phyloP scores from a whole-genome alignment of 2,113 vertebrate genomes.

The Petrocephalus microphthalmus region DNA sequence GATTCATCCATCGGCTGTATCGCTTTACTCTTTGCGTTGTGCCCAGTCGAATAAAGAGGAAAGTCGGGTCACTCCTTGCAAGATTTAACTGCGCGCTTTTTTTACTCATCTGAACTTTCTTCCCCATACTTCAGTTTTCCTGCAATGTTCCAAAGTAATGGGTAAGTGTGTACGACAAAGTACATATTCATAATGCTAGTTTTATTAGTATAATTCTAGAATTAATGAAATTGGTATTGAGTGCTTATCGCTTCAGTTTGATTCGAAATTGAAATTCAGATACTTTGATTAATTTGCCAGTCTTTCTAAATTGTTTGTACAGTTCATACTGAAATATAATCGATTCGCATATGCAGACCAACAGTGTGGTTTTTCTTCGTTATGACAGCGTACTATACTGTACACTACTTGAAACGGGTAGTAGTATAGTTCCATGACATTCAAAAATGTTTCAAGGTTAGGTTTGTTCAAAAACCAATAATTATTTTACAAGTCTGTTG shows the following conservation, averaged over 20 bases:
- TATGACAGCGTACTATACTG: conserved; percentile 24
- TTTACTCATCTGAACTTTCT: neutral
- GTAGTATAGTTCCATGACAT: conserved; percentile 29
- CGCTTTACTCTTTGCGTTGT: conserved; percentile 9
- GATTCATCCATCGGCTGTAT: neutral
- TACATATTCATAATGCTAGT: neutral
- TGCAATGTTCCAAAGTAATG: conserved; percentile 7
- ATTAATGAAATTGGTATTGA: conserved; percentile 9
- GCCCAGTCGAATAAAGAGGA: neutral
- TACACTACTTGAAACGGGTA: conserved; percentile 13
- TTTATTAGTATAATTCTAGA: neutral
- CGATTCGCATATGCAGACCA: neutral
- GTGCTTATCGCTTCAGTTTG: conserved; percentile 17
- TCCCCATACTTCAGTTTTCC: neutral
- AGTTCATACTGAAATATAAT: conserved; percentile 4
- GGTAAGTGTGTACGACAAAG: neutral
- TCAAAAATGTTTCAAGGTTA: conserved; percentile 35
- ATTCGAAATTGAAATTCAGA: neutral
- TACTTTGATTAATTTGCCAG: conserved; percentile 3
- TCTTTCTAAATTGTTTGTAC: neutral
- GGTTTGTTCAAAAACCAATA: conserved; percentile 56
- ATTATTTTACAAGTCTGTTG: conserved; percentile 28
- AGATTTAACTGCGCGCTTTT: neutral
- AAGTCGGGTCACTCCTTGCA: neutral
- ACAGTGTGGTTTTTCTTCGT: conserved; percentile 4